Percentiles rank a stretch among this genome's conserved stretches.
These are phyloP conservation scores for Phaethon lepturus DNA, from an alignment of 2,113 vertebrate species.

Conservation along the genomic window DNA sequence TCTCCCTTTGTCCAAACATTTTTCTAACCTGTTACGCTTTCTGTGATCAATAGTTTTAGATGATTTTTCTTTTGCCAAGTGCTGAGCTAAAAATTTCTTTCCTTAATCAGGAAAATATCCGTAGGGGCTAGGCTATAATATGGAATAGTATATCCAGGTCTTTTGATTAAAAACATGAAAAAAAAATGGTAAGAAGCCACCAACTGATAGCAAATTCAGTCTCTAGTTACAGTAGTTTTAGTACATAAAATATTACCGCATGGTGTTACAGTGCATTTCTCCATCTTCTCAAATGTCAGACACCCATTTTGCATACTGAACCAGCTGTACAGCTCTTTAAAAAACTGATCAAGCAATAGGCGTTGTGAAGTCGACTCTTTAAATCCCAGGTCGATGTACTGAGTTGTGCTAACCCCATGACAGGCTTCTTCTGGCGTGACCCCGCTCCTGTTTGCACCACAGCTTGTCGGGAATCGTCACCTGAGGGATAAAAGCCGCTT, in stretches of 20 bases:
- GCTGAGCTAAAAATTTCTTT: conserved; percentile 18
- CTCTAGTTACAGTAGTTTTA: background rate
- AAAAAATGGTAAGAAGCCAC: background rate
- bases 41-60: background rate
- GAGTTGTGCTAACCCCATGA: background rate
- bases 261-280: background rate
- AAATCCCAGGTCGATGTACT: background rate
- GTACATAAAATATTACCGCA: background rate
- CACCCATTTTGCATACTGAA: background rate
- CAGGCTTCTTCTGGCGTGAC: background rate
- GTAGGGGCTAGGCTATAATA: background rate
- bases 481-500: background rate
- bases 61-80: conserved; percentile 18
- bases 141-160: background rate
- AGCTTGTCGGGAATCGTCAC: background rate
- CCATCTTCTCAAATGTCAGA: background rate
- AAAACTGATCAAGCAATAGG: background rate
- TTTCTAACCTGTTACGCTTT: conserved; percentile 19
- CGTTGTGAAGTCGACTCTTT: background rate
- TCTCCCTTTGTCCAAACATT: conserved; percentile 47
- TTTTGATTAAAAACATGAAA: background rate
- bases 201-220: background rate
- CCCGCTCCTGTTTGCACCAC: background rate
- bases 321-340: background rate
- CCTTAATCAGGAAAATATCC: background rate